A percentile compares a stretch with the other conserved stretches of the same genome.
Evolutionary conservation across 2,113 vertebrate species (phyloP).

Genomic region (Hemicordylus capensis): DNA sequence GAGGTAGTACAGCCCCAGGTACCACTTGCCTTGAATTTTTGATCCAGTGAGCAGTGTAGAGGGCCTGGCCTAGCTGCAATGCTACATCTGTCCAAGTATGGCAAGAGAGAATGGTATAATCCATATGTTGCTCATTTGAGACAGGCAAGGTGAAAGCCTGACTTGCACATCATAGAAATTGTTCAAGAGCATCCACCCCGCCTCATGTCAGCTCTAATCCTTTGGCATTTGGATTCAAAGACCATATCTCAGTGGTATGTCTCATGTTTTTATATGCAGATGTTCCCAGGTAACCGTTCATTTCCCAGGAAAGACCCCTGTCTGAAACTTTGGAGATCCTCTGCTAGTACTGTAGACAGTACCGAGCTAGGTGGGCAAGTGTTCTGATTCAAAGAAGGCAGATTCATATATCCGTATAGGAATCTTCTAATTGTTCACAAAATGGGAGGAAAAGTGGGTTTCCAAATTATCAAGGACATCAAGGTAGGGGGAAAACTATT

Average conservation of each 20-base stretch:
- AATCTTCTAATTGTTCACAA: too few relatives aligned
- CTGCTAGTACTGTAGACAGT: too few relatives aligned
- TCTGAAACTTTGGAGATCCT: too few relatives aligned
- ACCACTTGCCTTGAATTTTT: neutral
- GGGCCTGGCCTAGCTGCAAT: neutral
- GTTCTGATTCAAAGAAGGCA: too few relatives aligned
- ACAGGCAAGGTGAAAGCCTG: neutral
- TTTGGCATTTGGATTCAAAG: neutral
- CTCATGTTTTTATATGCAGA: too few relatives aligned
- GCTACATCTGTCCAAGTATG: neutral
- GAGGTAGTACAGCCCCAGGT: neutral
- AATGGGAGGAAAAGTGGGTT: neutral
- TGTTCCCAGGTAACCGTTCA: too few relatives aligned
- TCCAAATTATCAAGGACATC: neutral
- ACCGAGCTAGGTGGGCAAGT: too few relatives aligned
- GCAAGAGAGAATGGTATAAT: neutral
- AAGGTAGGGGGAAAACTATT: neutral
- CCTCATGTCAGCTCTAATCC: neutral
- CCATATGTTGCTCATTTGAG: neutral
- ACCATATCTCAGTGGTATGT: too few relatives aligned
- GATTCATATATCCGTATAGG: too few relatives aligned
- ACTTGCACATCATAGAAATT: neutral
- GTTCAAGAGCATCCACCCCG: too few relatives aligned
- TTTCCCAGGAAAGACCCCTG: too few relatives aligned
- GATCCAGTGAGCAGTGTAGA: neutral